phyloP scores from a whole-genome alignment of 92 coral and sea anemone genomes.

The Bergia sp. region DNA sequence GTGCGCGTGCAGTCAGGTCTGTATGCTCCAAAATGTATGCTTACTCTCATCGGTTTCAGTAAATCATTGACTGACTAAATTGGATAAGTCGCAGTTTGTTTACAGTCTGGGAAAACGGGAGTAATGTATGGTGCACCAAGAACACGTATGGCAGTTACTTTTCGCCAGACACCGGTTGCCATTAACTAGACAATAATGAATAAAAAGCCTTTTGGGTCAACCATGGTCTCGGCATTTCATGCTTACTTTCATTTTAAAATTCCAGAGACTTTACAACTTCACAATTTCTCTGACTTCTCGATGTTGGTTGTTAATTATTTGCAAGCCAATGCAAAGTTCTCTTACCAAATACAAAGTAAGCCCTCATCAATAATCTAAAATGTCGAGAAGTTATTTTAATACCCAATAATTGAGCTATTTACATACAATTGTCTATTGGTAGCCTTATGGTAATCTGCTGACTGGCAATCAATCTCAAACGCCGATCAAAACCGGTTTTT shows the following conservation, averaged over 20 bases:
- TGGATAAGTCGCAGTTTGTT: conserved; percentile 32
- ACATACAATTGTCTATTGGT: conserved; percentile 36
- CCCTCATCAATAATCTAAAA: conserved; percentile 1
- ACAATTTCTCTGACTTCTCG: neutral
- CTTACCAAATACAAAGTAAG: neutral
- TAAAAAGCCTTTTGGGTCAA: neutral
- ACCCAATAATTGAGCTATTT: conserved; percentile 43
- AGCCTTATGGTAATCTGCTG: conserved; percentile 32
- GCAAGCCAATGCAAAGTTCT: conserved; percentile 25
- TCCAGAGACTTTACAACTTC: neutral
- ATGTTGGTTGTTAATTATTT: conserved; percentile 18
- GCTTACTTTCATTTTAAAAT: neutral
- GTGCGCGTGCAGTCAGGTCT: neutral
- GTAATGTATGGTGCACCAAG: neutral
- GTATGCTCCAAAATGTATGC: neutral
- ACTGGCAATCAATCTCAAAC: conserved; percentile 15
- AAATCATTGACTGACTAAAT: conserved; percentile 20
- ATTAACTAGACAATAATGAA: neutral
- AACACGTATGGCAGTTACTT: conserved; percentile 1
- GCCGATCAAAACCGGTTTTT: neutral
- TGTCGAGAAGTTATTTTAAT: conserved; percentile 44
- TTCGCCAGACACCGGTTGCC: conserved; percentile 5
- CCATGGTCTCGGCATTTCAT: neutral
- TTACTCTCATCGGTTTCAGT: conserved; percentile 18
- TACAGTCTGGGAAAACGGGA: neutral